Percentiles rank a stretch among this genome's conserved stretches.
phyloP scores from a whole-genome alignment of 1,140 invertebrate genomes.

The Lucilia cuprina region DNA sequence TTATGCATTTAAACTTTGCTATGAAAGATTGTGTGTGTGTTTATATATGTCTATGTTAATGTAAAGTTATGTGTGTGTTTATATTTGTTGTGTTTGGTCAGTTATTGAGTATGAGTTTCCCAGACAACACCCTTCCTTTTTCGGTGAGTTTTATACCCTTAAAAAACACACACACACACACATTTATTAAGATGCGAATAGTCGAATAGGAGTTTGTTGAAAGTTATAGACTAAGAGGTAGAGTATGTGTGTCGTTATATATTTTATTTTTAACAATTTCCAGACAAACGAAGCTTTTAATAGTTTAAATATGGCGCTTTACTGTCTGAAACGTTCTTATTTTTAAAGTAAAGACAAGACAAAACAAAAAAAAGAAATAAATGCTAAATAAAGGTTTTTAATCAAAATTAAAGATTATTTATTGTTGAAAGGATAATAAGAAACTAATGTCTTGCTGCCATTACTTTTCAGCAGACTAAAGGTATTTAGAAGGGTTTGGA shows the following conservation, averaged over 20 bases:
- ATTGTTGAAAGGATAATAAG: neutral
- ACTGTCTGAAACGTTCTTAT: neutral
- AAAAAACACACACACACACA: neutral
- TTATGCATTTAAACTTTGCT: neutral
- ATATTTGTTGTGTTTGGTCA: conserved; percentile 28
- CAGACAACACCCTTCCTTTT: conserved; percentile 14
- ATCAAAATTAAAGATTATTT: neutral
- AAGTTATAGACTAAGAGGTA: neutral
- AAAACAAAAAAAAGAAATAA: neutral
- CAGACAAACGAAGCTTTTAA: neutral
- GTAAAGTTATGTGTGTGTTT: neutral
- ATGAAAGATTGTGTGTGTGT: too few species aligned
- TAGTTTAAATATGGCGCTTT: conserved; percentile 14
- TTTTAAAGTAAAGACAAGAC: neutral
- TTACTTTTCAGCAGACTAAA: neutral
- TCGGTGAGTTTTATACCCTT: neutral
- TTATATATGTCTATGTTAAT: neutral
- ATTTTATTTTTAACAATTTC: neutral
- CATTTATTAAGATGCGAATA: neutral
- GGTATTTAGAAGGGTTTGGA: too few species aligned
- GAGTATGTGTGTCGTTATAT: neutral
- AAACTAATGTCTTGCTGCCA: neutral
- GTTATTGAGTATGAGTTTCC: conserved; percentile 6
- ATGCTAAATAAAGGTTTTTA: neutral
- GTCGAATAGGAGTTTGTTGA: neutral